A percentile compares a stretch with the other conserved stretches of the same genome.
Conservation (phyloP, 2,797 vertebrate genomes). For the Podargus strigoides region DNA sequence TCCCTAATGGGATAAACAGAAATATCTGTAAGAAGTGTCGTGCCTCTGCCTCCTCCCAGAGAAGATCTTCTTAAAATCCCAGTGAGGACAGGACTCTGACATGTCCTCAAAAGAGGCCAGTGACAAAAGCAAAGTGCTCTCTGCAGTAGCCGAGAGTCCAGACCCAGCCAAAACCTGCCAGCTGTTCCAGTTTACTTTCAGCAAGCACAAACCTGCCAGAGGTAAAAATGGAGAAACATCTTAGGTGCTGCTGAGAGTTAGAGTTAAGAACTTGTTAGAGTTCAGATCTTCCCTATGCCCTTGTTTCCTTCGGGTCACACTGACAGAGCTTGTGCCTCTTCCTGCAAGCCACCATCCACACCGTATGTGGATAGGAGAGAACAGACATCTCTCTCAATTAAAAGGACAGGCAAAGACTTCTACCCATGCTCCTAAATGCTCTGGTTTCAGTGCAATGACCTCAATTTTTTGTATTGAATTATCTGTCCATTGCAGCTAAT, state of each 20-base stretch:
- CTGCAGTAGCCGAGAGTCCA: neutral
- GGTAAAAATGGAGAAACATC: neutral
- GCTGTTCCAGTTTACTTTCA: neutral
- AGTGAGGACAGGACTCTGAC: neutral
- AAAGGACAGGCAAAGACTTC: neutral
- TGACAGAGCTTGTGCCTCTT: neutral
- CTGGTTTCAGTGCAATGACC: neutral
- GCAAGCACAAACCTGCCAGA: neutral
- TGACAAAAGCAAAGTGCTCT: neutral
- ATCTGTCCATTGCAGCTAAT: neutral
- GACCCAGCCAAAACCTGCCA: neutral
- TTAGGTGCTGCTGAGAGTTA: neutral
- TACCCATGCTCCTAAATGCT: neutral
- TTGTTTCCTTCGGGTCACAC: neutral
- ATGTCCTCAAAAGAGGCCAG: neutral
- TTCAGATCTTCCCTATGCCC: neutral
- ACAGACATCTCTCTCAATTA: neutral
- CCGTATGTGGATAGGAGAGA: neutral
- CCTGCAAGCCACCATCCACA: neutral
- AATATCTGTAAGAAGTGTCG: neutral
- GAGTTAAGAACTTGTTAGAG: no score
- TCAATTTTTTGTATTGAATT: neutral
- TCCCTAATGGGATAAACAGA: conserved; percentile 1
- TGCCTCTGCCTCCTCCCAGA: neutral
- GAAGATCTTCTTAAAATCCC: neutral